These are phyloP conservation scores for Sinhomidia bicolor DNA, from an alignment of 2,888 invertebrate genomes.

Conservation along the genomic window DNA sequence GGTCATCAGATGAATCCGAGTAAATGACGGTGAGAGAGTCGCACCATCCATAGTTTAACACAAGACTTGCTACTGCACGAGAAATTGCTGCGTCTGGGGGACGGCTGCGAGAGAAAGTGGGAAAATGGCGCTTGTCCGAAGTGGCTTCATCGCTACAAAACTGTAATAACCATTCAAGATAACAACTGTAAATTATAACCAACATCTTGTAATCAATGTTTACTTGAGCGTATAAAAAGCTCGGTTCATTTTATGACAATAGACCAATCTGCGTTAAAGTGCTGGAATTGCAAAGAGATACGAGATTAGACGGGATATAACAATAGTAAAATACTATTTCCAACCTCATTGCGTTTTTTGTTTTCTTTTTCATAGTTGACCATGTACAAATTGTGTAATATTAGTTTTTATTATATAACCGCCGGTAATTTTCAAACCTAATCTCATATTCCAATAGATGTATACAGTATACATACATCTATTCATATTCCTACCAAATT, in stretches of 20 bases:
- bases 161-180: constrained; percentile 83
- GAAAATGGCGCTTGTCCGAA: constrained; percentile 92
- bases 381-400: too few relatives aligned
- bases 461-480: too few relatives aligned
- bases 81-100: constrained; percentile 97
- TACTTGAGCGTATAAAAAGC: background rate
- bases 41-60: constrained; percentile 94
- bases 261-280: background rate
- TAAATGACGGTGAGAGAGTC: constrained; percentile 79
- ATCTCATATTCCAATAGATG: too few relatives aligned
- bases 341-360: too few relatives aligned
- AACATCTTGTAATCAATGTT: background rate
- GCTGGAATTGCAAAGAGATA: too few relatives aligned
- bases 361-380: too few relatives aligned
- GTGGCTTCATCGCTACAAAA: constrained; percentile 95
- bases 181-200: background rate
- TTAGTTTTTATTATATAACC: too few relatives aligned
- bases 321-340: too few relatives aligned
- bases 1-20: constrained; percentile 78
- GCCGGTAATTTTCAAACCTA: too few relatives aligned
- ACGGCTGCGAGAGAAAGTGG: constrained; percentile 95
- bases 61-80: constrained; percentile 93
- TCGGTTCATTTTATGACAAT: background rate
- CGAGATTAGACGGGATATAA: too few relatives aligned
- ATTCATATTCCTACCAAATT: too few relatives aligned